Percentiles rank a stretch among this genome's conserved stretches.
Conservation (phyloP, 2,113 vertebrate genomes). For the Mugil cephalus region DNA sequence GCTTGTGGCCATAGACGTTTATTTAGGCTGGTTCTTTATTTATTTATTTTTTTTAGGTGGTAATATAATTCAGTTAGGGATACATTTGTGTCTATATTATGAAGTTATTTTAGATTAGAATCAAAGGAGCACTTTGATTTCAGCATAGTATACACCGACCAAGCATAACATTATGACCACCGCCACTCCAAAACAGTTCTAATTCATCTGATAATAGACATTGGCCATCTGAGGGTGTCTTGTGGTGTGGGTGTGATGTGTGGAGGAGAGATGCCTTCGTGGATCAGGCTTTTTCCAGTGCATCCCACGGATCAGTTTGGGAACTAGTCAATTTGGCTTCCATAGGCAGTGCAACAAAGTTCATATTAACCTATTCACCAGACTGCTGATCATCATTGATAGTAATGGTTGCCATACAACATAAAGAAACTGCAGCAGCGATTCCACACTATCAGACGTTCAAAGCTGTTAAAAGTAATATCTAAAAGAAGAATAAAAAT, state of each 20-base stretch:
- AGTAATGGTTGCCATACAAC: too few relatives aligned
- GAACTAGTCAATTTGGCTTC: too few relatives aligned
- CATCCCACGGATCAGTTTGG: too few relatives aligned
- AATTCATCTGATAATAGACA: too few relatives aligned
- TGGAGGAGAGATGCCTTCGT: too few relatives aligned
- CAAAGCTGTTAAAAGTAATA: conserved; percentile 13
- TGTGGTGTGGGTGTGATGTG: too few relatives aligned
- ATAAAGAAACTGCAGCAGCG: neutral
- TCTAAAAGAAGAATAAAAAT: conserved; percentile 30
- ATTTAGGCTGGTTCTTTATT: neutral
- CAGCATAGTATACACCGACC: neutral
- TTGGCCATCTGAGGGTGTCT: too few relatives aligned
- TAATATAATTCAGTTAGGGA: neutral
- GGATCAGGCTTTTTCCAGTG: too few relatives aligned
- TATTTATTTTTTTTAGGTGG: neutral
- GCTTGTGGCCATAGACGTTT: conserved; percentile 5
- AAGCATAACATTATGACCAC: neutral
- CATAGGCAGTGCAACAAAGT: neutral
- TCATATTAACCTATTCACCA: neutral
- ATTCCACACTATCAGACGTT: conserved; percentile 2
- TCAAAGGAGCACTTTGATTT: neutral
- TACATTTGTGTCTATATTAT: neutral
- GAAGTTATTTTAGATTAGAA: neutral
- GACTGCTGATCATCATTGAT: conserved; percentile 1
- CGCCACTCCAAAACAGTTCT: too few relatives aligned